Base-by-base conservation (phyloP, 2,113 vertebrate genomes). In the human region DNA sequence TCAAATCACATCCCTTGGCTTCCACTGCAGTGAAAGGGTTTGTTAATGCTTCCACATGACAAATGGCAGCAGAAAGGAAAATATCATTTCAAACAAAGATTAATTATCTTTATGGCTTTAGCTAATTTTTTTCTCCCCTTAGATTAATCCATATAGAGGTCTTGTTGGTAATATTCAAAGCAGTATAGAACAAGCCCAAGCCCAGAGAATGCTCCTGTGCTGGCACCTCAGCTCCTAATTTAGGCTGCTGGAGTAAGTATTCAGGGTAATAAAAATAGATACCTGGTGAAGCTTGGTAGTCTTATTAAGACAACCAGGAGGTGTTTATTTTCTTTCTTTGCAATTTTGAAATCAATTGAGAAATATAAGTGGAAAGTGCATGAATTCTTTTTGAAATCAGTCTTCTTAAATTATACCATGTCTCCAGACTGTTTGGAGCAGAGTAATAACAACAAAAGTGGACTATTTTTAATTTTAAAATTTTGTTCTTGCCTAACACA, bases 81-180 rank as follows among this genome's bases (percentile, higher is more conserved):
- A 97, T 96, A 96, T 55, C 98, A 94, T 98, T 98, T 98, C 97
- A 98, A 98, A 98, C 96, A 97, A 98, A 97, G 96, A 98, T 98
- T 98, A 98, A 98, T 98, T 98, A 97, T 98, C 97, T 98, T 97
- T 97, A 98, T 92, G 97, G 97, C 92, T 97, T 92, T 97, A 55
- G 96, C 96, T 98, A 98, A 98, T 98, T 97, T 57, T 91, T 97
- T 89, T 35, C 59, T 93, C 87, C 68, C 92, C 96, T 97, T 83
- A 94, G 68, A 96, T 97, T 97, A 98, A 97, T 97, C 97, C 97
- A 14, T 20, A 72, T 61, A 87, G 80, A 96, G 86, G 81, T 48
- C 95, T 97, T 76, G 86, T 13, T 90, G 91, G 97, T 95, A 92
- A 97, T 86, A 87, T 48, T 97, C 93, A 87, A 96, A 84, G 93